Percentiles rank a stretch among this genome's conserved stretches.
These are phyloP conservation scores for Zaprionus lachaisei DNA, from an alignment of 1,140 invertebrate genomes.

Conservation along the genomic window DNA sequence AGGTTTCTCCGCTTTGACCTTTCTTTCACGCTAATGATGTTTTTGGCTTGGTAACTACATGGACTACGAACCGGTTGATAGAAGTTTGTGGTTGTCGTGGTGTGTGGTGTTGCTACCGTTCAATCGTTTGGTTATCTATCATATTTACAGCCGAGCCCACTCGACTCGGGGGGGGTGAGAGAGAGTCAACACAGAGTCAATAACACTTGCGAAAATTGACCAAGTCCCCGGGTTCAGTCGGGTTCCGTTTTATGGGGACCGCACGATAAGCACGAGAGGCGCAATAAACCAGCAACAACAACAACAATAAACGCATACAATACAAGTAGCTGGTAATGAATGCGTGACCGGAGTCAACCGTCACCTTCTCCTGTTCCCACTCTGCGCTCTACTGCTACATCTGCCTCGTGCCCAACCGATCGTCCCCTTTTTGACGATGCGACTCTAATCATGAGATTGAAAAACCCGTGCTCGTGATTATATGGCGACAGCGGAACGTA, in stretches of 20 bases:
- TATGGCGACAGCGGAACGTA: conserved; percentile 41
- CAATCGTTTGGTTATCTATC: conserved; percentile 46
- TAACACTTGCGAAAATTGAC: conserved; percentile 75
- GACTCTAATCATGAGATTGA: conserved; percentile 75
- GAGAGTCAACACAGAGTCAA: conserved; percentile 54
- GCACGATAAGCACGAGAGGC: conserved; percentile 45
- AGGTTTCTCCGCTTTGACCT: conserved; percentile 1
- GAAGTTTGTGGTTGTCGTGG: neutral
- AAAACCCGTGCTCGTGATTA: conserved; percentile 72
- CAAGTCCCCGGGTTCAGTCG: conserved; percentile 60
- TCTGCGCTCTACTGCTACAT: neutral
- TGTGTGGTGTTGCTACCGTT: neutral
- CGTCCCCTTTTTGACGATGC: conserved; percentile 21
- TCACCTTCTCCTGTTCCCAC: conserved; percentile 13
- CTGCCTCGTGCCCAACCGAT: neutral
- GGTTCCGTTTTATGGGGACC: conserved; percentile 3
- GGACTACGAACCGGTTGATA: neutral
- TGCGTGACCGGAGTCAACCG: conserved; percentile 30
- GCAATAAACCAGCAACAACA: conserved; percentile 11
- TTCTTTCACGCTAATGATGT: conserved; percentile 1
- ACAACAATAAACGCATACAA: neutral
- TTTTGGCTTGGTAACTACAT: neutral
- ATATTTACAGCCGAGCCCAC: conserved; percentile 66
- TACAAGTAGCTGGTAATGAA: conserved; percentile 9
- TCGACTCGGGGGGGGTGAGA: conserved; percentile 28